Percentiles rank a stretch among this genome's conserved stretches.
Evolutionary conservation across 2,888 invertebrate species (phyloP).

Genomic region (Drosophila cognata): DNA sequence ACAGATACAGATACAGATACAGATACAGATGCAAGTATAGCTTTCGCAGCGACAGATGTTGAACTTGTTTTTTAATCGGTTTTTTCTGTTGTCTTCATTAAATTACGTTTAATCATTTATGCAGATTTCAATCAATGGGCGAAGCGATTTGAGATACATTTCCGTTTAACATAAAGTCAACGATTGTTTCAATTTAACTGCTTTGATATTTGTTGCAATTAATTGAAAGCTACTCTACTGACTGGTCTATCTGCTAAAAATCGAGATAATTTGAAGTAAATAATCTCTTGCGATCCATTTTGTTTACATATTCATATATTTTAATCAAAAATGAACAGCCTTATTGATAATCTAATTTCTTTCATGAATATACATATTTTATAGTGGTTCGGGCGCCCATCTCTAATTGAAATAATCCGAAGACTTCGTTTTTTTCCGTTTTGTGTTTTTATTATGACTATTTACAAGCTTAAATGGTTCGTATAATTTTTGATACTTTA

Average conservation of each 20-base stretch:
- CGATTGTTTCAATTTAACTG: constrained; percentile 38
- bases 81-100: constrained; percentile 69
- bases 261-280: background rate
- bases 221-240: constrained; percentile 40
- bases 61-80: constrained; percentile 61
- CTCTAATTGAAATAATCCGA: background rate
- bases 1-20: constrained; percentile 17
- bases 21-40: constrained; percentile 16
- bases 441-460: constrained; percentile 67
- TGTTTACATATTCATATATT: background rate
- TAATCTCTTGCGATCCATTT: background rate
- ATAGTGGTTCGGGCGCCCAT: background rate
- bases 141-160: constrained; percentile 64
- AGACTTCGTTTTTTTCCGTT: constrained; percentile 1
- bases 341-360: background rate
- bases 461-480: constrained; percentile 69
- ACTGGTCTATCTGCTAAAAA: constrained; percentile 9
- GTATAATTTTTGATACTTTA: constrained; percentile 34
- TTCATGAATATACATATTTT: background rate
- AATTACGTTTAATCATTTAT: constrained; percentile 77
- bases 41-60: constrained; percentile 28
- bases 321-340: background rate
- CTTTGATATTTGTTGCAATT: constrained; percentile 65
- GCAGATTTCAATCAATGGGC: constrained; percentile 71
- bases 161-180: constrained; percentile 62